Evolutionary conservation across 2,797 vertebrate genomes (phyloP).

Genomic region (Sebastes wilsoni): DNA sequence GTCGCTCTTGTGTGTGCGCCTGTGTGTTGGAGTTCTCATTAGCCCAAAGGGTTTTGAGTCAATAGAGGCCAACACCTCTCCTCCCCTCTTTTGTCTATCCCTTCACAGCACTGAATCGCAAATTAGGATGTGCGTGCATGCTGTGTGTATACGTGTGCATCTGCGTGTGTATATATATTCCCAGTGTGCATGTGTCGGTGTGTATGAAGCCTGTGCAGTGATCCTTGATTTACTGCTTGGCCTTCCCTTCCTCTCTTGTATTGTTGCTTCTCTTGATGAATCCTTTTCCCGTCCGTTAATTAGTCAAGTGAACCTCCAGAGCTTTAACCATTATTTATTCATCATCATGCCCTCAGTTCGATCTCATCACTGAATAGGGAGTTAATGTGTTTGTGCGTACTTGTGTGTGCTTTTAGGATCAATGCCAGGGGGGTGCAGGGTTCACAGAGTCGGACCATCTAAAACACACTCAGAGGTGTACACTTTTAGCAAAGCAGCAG

Average conservation of each 20-base stretch:
- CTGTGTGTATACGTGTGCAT: background rate
- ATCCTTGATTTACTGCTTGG: constrained; percentile 44
- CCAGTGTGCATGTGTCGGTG: constrained; percentile 4
- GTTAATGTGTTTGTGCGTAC: constrained; percentile 18
- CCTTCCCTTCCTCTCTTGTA: constrained; percentile 37
- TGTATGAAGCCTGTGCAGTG: constrained; percentile 36
- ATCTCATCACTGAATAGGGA: constrained; percentile 41
- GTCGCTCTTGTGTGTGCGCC: constrained; percentile 15
- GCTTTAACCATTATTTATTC: constrained; percentile 74
- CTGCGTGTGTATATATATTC: constrained; percentile 2
- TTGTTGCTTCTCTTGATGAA: constrained; percentile 53
- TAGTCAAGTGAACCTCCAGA: constrained; percentile 62
- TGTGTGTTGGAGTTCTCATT: constrained; percentile 60
- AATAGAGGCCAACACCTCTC: constrained; percentile 61
- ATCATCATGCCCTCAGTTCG: constrained; percentile 64
- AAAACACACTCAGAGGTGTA: background rate
- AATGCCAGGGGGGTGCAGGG: constrained; percentile 24
- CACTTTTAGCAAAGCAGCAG: constrained; percentile 8
- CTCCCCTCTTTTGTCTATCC: constrained; percentile 46
- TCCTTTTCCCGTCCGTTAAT: constrained; percentile 52
- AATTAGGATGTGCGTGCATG: constrained; percentile 32
- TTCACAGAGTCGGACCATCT: constrained; percentile 43
- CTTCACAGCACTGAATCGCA: constrained; percentile 55
- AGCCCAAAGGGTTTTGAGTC: constrained; percentile 62
- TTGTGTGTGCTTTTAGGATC: constrained; percentile 17